Base-by-base conservation (phyloP, 30 jellyfish, hydroid and myxozoan species). In the Turritopsis dohrnii region DNA sequence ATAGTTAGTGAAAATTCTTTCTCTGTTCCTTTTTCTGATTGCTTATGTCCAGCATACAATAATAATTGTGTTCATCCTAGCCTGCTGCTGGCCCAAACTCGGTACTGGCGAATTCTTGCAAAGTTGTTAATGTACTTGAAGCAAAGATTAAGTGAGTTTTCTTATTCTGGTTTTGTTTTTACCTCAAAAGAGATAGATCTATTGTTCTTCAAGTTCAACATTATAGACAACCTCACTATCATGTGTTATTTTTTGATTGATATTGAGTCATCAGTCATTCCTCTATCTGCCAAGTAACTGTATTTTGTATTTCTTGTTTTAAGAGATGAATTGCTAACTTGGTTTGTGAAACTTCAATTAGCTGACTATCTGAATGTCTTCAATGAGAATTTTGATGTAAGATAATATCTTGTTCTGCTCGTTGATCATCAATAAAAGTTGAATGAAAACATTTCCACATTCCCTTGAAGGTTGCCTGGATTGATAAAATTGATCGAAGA, bases 371-470 rank as follows among this genome's bases (percentile, higher is more conserved):
- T 94, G 88, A 94, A 94, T 79, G 93, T 89, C 72, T 94, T 94
- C 90, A 94, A 94, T 79, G 97, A 94, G 77, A 89, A 81, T 69
- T 94, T 94, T 83, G 99, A 94, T 75, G 99, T 94, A 84, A 66
- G 97, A 82, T 9, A 26, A 25, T 24, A 54, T 29, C 9, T 9
- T 75, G 21, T 24, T 7, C 29, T 7, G n/a, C n/a, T n/a, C n/a
- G n/a, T n/a, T 60, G n/a, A n/a, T 60, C n/a, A 60, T 18, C 73
- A 60, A 60, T n/a, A 60, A 17, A 23, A 72, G 81, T n/a, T 20
- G 19, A 23, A 25, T 72, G 52, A 20, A 19, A 17, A n/a, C n/a
- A n/a, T n/a, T n/a, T n/a, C n/a, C n/a, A n/a, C n/a, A n/a, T n/a
- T 79, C 18, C 16, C 86, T 24, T 24, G 31, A 75, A 94, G 99